These are phyloP conservation scores for Tiphia femorata DNA, from an alignment of 2,888 invertebrate species.

Conservation along the genomic window DNA sequence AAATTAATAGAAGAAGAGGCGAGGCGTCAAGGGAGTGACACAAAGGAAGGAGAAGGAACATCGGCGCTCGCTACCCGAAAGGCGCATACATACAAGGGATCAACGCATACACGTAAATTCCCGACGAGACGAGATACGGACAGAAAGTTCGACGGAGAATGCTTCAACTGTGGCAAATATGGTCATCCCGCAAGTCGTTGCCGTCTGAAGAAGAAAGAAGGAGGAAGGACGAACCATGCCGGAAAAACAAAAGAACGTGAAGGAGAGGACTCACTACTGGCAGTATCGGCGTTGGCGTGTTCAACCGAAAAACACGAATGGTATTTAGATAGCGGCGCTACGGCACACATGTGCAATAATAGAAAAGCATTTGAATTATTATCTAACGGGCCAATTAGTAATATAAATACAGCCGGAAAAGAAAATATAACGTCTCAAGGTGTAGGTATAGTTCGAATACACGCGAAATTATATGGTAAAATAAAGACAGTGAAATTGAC, in stretches of 20 bases:
- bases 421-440: neutral
- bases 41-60: too few species aligned
- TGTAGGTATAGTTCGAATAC: neutral
- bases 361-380: neutral
- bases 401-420: neutral
- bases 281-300: neutral
- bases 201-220: neutral
- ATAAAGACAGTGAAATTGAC: neutral
- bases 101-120: too few species aligned
- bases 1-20: conserved; percentile 9
- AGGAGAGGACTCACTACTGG: neutral
- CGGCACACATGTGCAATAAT: neutral
- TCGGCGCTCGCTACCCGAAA: too few species aligned
- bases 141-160: too few species aligned
- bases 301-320: neutral
- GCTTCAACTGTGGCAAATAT: neutral
- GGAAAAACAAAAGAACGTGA: neutral
- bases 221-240: too few species aligned
- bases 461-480: neutral
- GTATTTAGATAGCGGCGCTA: neutral
- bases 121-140: too few species aligned
- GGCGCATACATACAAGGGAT: too few species aligned
- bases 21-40: too few species aligned
- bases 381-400: neutral
- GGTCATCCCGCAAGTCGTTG: neutral